Evolutionary conservation across 2,113 vertebrate species (phyloP).

Genomic region (Macquaria ambigua): DNA sequence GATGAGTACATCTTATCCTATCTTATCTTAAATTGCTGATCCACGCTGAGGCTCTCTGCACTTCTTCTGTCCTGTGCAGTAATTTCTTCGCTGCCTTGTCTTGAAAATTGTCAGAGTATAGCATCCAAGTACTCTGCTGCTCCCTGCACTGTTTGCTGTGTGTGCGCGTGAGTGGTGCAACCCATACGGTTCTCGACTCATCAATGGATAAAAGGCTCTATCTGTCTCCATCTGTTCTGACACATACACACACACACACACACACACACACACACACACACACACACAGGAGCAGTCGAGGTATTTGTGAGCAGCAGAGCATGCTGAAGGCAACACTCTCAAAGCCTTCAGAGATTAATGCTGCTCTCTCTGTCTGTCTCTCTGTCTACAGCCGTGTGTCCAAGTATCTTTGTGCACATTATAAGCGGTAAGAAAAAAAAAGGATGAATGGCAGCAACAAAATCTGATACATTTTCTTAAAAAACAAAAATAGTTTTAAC

Average conservation of each 20-base stretch:
- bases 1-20: constrained; percentile 43
- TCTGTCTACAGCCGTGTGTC: constrained; percentile 14
- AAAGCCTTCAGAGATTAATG: constrained; percentile 48
- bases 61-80: constrained; percentile 44
- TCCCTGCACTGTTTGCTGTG: constrained; percentile 33
- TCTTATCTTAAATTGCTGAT: constrained; percentile 69
- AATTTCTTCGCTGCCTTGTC: constrained; percentile 41
- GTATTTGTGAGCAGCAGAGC: constrained; percentile 58
- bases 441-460: constrained; percentile 3
- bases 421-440: neutral
- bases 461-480: neutral
- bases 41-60: constrained; percentile 40
- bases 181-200: constrained; percentile 47
- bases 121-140: constrained; percentile 33
- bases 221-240: constrained; percentile 71
- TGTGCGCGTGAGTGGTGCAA: constrained; percentile 25
- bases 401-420: neutral
- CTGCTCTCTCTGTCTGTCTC: neutral
- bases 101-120: constrained; percentile 51
- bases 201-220: constrained; percentile 73
- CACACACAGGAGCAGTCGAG: constrained; percentile 23
- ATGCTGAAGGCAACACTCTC: constrained; percentile 44
- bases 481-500: neutral
- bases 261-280: constrained; percentile 30
- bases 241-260: too few relatives aligned